A percentile compares a stretch with the other conserved stretches of the same genome.
Conservation (phyloP, 2,113 vertebrate species). For the Sebastes schlegelii region DNA sequence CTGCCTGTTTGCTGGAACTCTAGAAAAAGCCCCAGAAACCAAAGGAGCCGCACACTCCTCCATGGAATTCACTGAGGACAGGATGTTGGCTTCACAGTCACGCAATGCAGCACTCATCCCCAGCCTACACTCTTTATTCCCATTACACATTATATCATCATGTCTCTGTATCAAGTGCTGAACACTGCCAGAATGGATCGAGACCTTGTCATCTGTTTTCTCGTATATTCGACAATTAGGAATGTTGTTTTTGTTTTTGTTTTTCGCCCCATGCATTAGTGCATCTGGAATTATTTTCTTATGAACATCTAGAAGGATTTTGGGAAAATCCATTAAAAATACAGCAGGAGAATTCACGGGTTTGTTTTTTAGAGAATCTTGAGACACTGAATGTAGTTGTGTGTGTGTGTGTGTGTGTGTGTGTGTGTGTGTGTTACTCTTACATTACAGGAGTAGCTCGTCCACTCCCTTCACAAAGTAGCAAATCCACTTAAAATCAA, state of each 20-base stretch:
- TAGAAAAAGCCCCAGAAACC: constrained; percentile 78
- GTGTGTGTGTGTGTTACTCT: background rate
- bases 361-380: background rate
- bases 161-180: constrained; percentile 48
- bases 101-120: constrained; percentile 71
- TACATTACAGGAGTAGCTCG: background rate
- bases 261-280: background rate
- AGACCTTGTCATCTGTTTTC: constrained; percentile 23
- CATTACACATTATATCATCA: constrained; percentile 57
- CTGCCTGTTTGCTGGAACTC: constrained; percentile 56
- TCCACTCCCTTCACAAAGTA: background rate
- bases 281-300: background rate
- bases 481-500: background rate
- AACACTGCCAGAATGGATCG: constrained; percentile 28
- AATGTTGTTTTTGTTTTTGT: background rate
- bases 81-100: constrained; percentile 81
- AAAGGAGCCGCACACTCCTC: constrained; percentile 79
- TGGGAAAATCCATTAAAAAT: background rate
- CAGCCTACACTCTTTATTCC: constrained; percentile 63
- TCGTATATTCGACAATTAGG: background rate
- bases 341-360: background rate
- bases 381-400: background rate
- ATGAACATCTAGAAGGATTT: background rate
- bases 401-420: background rate
- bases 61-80: constrained; percentile 81